A percentile compares a stretch with the other conserved stretches of the same genome.
phyloP scores from a whole-genome alignment of 2,113 vertebrate genomes.

The Euleptes europaea region DNA sequence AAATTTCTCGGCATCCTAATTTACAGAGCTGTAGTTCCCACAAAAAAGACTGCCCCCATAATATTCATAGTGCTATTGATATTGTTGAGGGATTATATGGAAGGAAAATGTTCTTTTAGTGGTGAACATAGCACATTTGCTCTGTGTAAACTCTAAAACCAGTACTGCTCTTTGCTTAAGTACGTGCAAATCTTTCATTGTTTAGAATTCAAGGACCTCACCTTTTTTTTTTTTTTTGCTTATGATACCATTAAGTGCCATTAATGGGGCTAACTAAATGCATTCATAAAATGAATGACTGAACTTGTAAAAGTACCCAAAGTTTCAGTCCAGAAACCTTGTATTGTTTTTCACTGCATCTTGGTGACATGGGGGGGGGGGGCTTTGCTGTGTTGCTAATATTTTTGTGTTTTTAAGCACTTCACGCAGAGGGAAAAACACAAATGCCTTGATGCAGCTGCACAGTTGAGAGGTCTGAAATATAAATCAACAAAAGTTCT shows the following conservation, averaged over 20 bases:
- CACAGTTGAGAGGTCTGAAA: slow-evolving; percentile 49
- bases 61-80: neutral
- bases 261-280: neutral
- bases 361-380: neutral
- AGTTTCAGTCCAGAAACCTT: neutral
- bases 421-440: slow-evolving; percentile 44
- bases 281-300: too few species aligned
- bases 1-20: neutral
- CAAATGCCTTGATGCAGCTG: slow-evolving; percentile 39
- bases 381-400: neutral
- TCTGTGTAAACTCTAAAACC: neutral
- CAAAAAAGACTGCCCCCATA: neutral
- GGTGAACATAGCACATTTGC: neutral
- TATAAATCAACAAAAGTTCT: slow-evolving; percentile 48
- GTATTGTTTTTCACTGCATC: neutral
- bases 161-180: neutral
- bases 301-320: neutral
- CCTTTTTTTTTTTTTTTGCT: neutral
- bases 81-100: neutral
- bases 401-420: neutral
- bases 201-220: neutral
- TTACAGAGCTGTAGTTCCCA: neutral
- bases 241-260: neutral
- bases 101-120: neutral
- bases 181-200: neutral